Evolutionary conservation across 2,113 vertebrate species (phyloP).

Genomic region (Corythornis vintsioides): DNA sequence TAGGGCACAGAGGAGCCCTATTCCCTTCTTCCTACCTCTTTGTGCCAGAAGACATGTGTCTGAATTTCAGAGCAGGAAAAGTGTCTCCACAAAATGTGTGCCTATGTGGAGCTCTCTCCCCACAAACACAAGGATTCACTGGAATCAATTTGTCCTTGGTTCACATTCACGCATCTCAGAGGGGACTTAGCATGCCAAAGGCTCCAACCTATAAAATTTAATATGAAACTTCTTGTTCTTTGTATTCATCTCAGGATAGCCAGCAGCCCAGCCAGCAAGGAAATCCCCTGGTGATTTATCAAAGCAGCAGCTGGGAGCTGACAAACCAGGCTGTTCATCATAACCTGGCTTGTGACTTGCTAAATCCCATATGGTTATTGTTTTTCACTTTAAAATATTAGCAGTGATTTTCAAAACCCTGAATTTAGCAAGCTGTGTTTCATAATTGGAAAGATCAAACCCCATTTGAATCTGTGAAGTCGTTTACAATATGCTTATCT

Average conservation of each 20-base stretch:
- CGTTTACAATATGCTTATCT: not conserved
- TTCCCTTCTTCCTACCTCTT: not conserved
- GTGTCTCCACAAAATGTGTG: not conserved
- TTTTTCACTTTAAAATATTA: constrained; percentile 43
- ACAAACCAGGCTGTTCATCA: not conserved
- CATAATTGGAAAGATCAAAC: not conserved
- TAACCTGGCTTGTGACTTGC: constrained; percentile 16
- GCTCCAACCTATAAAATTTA: not conserved
- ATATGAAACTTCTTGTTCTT: not conserved
- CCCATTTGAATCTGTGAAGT: not conserved
- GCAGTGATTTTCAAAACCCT: constrained; percentile 5
- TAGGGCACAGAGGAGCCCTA: not conserved
- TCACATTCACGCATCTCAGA: not conserved
- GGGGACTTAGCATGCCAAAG: not conserved
- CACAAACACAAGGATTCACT: not conserved
- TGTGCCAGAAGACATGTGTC: not conserved
- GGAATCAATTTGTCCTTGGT: not conserved
- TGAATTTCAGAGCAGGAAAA: not conserved
- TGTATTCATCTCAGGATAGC: not conserved
- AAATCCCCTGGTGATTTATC: constrained; percentile 37
- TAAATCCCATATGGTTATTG: constrained; percentile 23
- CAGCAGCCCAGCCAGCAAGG: not conserved
- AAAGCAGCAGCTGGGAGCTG: constrained; percentile 22
- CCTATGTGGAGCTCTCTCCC: not conserved
- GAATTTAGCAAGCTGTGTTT: constrained; percentile 23